These are phyloP conservation scores for Catharus bicknelli DNA, from an alignment of 2,113 vertebrate species.

Conservation along the genomic window DNA sequence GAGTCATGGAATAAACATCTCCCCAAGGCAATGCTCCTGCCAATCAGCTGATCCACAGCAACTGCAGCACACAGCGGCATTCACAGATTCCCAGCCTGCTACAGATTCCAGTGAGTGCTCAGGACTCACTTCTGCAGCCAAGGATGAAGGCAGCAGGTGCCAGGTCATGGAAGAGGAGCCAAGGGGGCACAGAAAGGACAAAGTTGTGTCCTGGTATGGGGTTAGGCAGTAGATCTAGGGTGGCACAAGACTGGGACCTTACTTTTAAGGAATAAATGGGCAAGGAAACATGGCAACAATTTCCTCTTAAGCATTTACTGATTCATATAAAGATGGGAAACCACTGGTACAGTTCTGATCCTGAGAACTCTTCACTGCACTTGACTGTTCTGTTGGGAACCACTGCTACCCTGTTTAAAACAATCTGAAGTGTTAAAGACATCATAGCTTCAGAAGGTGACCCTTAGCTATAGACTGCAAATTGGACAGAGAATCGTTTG, in stretches of 20 bases:
- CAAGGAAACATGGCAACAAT: neutral
- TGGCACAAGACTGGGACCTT: fast-evolving
- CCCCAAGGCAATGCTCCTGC: neutral
- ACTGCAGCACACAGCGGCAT: neutral
- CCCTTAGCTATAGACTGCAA: neutral
- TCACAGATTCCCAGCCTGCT: neutral
- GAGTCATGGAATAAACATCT: neutral
- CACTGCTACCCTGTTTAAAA: neutral
- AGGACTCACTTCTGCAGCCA: neutral
- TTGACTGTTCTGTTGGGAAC: neutral
- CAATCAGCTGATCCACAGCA: neutral
- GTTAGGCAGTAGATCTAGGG: neutral
- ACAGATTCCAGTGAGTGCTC: neutral
- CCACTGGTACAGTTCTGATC: neutral
- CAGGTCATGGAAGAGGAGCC: neutral
- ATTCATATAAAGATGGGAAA: neutral
- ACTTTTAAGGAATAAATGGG: neutral
- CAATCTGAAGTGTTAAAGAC: neutral
- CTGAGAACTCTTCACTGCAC: neutral
- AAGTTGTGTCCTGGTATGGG: neutral
- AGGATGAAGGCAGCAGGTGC: neutral
- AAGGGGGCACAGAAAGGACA: neutral
- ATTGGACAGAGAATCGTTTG: neutral
- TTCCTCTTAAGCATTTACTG: neutral
- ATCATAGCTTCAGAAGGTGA: neutral